Evolutionary conservation across 2,888 invertebrate genomes (phyloP), one percentile per base, ranked within the genome.

Genomic region (Synergus umbraculus): DNA sequence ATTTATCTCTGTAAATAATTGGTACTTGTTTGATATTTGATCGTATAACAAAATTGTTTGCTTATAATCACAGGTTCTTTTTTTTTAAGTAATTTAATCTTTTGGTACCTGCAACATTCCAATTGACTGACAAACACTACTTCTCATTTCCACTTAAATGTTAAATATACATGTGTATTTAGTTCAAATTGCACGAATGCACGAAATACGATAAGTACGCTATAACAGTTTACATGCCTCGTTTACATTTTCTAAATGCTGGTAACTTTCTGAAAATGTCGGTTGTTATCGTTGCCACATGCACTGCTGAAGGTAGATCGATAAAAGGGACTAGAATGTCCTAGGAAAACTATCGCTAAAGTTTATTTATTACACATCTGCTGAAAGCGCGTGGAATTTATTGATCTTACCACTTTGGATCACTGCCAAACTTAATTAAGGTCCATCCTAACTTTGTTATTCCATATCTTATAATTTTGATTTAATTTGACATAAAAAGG

Each of bases 351-450:
- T 63, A 13, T 63, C 13, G 29, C 0, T 29, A 63, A 63, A 63
- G 63, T 63, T 63, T 63, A 63, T 63, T 63, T 63, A 29, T 29
- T 63, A 63, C 63, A 18, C 18, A 58, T 18, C 9, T 58, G 9
- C 2, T 10, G 18, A 13, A 63, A 63, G 29, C 13, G 29, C 63
- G 13, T 29, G 13, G 13, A 29, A 29, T 63, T 29, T 29, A 63
- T 63, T 63, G 29, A 63, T 63, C 29, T 63, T 13, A 22, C 4
- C 4, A 63, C 3, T 29, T 29, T 63, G 13, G 63, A 22, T 29
- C 22, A 29, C 1, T 13, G 63, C 13, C 63, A 60, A 60, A 60
- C 13, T 63, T 18, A 58, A 18, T 58, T 18, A 18, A 18, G 58
- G 18, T 18, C 18, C 18, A 58, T 4, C 10, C 18, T 9, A 58